A percentile compares a stretch with the other conserved stretches of the same genome.
Conservation (phyloP, 2,113 vertebrate species). For the Zapornia atra region DNA sequence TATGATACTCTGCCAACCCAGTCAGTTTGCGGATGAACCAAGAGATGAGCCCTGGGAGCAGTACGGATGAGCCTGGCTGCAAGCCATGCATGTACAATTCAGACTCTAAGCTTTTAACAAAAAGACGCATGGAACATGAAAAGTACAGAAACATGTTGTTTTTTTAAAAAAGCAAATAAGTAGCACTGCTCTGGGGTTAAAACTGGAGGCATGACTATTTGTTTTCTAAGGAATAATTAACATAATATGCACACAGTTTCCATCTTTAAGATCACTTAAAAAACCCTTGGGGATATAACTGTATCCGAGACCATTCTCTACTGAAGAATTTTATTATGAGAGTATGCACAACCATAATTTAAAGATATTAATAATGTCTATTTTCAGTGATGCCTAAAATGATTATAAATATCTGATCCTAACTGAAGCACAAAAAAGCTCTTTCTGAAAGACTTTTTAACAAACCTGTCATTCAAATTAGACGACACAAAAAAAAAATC, state of each 20-base stretch:
- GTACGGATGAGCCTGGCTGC: not conserved
- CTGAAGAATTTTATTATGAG: not conserved
- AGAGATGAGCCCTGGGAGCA: not conserved
- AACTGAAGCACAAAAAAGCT: not conserved
- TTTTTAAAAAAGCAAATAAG: not conserved
- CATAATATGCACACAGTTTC: not conserved
- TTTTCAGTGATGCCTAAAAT: not conserved
- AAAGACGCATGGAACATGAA: not conserved
- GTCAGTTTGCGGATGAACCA: not conserved
- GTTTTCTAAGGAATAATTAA: not conserved
- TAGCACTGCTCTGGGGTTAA: not conserved
- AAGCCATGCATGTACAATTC: not conserved
- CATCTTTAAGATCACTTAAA: not conserved
- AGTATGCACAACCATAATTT: not conserved
- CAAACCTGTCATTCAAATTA: not conserved
- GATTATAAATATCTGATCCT: not conserved
- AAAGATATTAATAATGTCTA: not conserved
- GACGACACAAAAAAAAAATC: not conserved
- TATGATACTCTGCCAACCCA: not conserved
- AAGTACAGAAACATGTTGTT: not conserved
- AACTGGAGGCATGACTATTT: not conserved
- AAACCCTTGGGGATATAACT: not conserved
- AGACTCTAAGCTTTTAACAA: not conserved
- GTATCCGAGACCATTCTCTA: not conserved
- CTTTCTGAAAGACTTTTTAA: not conserved